A percentile compares a stretch with the other conserved stretches of the same genome.
Conservation (phyloP, 2,888 invertebrate genomes). For the Glaucopsyche alexis region DNA sequence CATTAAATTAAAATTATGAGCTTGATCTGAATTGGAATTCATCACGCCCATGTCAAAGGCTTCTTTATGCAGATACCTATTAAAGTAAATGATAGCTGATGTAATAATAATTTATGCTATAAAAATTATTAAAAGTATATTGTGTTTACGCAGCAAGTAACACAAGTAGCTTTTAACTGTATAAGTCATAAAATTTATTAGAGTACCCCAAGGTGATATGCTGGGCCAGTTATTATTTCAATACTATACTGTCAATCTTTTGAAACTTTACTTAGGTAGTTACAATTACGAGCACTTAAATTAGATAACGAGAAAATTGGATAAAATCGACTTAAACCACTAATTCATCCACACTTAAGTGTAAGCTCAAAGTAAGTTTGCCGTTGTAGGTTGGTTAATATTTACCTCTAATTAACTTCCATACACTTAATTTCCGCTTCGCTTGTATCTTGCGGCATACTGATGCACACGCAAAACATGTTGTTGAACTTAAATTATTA, state of each 20-base stretch:
- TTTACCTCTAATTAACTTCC: conserved; percentile 20
- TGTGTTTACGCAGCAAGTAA: no score
- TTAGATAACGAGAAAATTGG: not conserved
- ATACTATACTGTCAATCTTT: not conserved
- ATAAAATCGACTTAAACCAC: not conserved
- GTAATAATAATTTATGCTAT: no score
- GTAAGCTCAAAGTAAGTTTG: conserved; percentile 10
- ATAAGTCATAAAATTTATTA: no score
- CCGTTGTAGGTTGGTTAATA: not conserved
- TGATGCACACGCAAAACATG: conserved; percentile 20
- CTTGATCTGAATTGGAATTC: not conserved
- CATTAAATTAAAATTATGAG: conserved; percentile 25
- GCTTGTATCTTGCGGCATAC: conserved; percentile 6
- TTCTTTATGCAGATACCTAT: not conserved
- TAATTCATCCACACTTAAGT: conserved; percentile 7
- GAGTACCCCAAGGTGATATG: no score
- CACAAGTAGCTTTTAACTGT: no score
- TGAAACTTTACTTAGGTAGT: not conserved
- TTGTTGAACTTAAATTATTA: not conserved
- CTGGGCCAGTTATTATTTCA: not conserved
- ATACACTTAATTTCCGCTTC: conserved; percentile 22
- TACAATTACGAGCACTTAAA: not conserved
- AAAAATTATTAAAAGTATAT: no score
- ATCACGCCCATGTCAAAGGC: not conserved
- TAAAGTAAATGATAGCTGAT: not conserved